phyloP scores from a whole-genome alignment of 2,797 vertebrate species.

The Thunnus albacares region DNA sequence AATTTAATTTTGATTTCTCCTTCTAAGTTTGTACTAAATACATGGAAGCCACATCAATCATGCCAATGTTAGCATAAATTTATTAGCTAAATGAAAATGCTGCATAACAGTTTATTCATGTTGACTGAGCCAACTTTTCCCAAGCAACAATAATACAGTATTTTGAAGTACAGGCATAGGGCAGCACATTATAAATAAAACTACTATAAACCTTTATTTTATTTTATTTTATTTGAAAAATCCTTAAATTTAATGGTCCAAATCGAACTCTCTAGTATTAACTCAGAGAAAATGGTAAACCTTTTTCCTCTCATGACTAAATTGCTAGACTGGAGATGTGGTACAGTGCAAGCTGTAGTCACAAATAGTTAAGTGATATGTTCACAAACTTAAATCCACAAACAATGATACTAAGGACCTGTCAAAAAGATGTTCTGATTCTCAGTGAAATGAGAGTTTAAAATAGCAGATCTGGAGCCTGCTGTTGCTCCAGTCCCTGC shows the following conservation, averaged over 20 bases:
- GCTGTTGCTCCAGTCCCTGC: constrained; percentile 26
- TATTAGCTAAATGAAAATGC: background rate
- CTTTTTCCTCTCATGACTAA: background rate
- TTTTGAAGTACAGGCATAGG: no score
- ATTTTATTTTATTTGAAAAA: no score
- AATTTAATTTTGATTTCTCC: no score
- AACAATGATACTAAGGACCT: background rate
- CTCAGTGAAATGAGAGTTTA: background rate
- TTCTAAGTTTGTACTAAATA: no score
- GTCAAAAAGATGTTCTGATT: constrained; percentile 19
- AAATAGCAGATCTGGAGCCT: constrained; percentile 23
- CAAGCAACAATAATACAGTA: background rate
- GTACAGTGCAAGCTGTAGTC: background rate
- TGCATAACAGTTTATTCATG: background rate
- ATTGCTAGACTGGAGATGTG: background rate
- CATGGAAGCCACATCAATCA: background rate
- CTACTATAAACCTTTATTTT: no score
- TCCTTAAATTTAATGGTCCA: no score
- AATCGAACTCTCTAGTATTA: no score
- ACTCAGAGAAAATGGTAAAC: no score
- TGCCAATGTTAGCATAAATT: background rate
- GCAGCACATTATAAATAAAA: no score
- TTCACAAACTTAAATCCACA: background rate
- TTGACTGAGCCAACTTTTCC: background rate
- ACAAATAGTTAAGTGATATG: background rate